Evolutionary conservation across 1,140 invertebrate genomes (phyloP).

Genomic region (Adoxophyes honmai): DNA sequence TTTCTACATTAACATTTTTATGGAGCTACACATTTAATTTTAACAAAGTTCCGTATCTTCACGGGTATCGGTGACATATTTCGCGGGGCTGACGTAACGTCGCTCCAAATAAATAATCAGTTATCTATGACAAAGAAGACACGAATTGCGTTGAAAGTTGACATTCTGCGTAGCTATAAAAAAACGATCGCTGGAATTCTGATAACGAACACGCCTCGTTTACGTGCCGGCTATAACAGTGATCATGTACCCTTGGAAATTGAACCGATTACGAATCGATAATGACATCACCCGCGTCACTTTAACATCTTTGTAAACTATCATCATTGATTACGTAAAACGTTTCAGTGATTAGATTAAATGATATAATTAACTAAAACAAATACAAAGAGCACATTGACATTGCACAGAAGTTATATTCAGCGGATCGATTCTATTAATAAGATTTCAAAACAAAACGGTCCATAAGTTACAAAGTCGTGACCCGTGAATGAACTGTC

Average conservation of each 20-base stretch:
- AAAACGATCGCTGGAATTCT: background rate
- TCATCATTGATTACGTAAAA: background rate
- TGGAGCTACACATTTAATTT: no score
- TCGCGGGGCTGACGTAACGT: no score
- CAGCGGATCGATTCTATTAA: no score
- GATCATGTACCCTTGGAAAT: no score
- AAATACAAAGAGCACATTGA: background rate
- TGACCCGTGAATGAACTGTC: background rate
- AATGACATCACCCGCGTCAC: background rate
- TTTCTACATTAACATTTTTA: no score
- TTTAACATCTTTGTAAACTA: background rate
- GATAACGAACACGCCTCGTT: background rate
- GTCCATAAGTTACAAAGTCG: background rate
- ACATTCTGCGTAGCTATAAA: background rate
- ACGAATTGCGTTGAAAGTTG: background rate
- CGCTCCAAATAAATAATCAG: no score
- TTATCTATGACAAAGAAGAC: no score
- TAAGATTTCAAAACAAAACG: no score
- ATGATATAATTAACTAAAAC: background rate
- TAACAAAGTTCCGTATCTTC: no score
- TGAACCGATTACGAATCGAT: no score
- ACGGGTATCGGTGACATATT: no score
- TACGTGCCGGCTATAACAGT: background rate
- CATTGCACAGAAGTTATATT: no score
- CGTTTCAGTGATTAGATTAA: conserved; percentile 1